phyloP scores from a whole-genome alignment of 2,888 invertebrate genomes.

The Mythimna lalbum region DNA sequence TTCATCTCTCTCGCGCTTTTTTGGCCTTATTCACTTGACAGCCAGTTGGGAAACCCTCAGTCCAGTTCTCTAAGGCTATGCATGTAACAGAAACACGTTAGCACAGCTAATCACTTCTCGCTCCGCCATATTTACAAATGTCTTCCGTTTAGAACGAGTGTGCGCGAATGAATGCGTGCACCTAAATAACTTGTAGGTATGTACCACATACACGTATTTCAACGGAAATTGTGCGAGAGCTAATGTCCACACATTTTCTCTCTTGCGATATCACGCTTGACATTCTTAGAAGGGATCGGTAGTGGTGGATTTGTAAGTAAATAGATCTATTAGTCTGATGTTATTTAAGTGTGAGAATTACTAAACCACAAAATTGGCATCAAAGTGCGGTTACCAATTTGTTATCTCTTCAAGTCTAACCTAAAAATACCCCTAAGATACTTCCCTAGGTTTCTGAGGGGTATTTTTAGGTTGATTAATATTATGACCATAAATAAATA shows the following conservation, averaged over 20 bases:
- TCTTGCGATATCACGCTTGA: slow-evolving; percentile 38
- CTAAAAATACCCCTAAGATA: too few relatives aligned
- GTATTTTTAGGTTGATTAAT: too few relatives aligned
- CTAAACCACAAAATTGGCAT: background rate
- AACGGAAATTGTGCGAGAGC: slow-evolving; percentile 68
- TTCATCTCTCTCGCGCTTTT: background rate
- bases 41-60: background rate
- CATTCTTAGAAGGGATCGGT: slow-evolving; percentile 55
- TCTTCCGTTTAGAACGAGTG: slow-evolving; percentile 64
- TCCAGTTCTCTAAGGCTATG: background rate
- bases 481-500: too few relatives aligned
- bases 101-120: slow-evolving; percentile 65
- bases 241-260: slow-evolving; percentile 64
- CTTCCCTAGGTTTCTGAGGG: too few relatives aligned
- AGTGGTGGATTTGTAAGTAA: background rate
- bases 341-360: background rate
- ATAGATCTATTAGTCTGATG: background rate
- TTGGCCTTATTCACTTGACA: background rate
- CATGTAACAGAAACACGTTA: slow-evolving; percentile 63
- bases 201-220: slow-evolving; percentile 49
- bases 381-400: background rate
- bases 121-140: slow-evolving; percentile 54
- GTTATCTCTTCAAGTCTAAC: background rate
- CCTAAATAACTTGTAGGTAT: slow-evolving; percentile 53
- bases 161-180: slow-evolving; percentile 59